A percentile compares a stretch with the other conserved stretches of the same genome.
Conservation (phyloP, 2,113 vertebrate species). For the Henicopernis longicauda region DNA sequence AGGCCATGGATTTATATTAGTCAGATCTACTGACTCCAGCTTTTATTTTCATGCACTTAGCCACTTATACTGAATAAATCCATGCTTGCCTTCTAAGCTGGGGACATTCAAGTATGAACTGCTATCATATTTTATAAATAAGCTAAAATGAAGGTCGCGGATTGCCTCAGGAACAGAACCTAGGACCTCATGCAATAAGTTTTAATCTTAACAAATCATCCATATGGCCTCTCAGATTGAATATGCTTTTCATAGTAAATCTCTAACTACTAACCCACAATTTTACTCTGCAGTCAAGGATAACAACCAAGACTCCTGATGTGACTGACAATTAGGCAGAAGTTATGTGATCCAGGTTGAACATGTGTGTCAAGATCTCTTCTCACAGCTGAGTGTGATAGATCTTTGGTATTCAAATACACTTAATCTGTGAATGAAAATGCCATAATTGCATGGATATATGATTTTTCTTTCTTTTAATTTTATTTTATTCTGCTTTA, state of each 20-base stretch:
- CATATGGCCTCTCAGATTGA: not conserved
- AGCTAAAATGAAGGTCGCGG: not conserved
- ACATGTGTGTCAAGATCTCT: not conserved
- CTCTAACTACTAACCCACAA: not conserved
- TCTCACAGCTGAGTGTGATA: not conserved
- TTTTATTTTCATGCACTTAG: conserved; percentile 43
- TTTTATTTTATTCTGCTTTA: not conserved
- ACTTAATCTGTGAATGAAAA: not conserved
- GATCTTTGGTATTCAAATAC: not conserved
- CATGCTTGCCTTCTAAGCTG: not conserved
- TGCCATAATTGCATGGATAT: not conserved
- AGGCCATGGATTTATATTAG: not conserved
- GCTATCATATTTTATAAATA: conserved; percentile 35
- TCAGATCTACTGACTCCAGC: not conserved
- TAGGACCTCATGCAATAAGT: not conserved
- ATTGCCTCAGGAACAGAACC: conserved; percentile 5
- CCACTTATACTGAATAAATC: conserved; percentile 33
- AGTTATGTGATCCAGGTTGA: not conserved
- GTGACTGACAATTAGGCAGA: not conserved
- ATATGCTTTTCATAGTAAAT: not conserved
- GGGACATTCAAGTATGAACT: not conserved
- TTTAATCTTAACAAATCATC: conserved; percentile 26
- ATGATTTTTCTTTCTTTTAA: not conserved
- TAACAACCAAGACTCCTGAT: not conserved
- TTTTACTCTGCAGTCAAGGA: not conserved